A percentile compares a stretch with the other conserved stretches of the same genome.
Evolutionary conservation across 2,888 invertebrate species (phyloP).

Genomic region (Drosophila greeni): DNA sequence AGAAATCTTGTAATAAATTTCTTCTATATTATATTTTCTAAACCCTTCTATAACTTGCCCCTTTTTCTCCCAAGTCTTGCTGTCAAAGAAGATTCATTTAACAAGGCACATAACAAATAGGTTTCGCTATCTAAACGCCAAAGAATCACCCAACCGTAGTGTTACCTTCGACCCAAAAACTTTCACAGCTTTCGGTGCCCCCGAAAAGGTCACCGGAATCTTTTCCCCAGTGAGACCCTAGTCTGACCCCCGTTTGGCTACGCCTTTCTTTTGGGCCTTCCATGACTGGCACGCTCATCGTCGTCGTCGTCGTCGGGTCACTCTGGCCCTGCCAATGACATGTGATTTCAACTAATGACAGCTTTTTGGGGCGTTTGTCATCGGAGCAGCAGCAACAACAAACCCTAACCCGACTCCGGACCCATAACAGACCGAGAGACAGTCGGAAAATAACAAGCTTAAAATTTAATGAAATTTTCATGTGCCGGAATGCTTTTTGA

Average conservation of each 20-base stretch:
- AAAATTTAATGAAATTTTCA: slow-evolving; percentile 63
- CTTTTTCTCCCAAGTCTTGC: neutral
- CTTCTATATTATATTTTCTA: neutral
- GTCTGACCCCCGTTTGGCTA: slow-evolving; percentile 4
- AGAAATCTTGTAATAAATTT: neutral
- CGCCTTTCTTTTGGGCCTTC: slow-evolving; percentile 26
- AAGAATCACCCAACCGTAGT: slow-evolving; percentile 8
- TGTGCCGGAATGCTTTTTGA: slow-evolving; percentile 29
- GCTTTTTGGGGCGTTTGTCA: slow-evolving; percentile 51
- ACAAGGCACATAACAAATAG: neutral
- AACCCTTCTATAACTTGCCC: no score
- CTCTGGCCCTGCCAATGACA: slow-evolving; percentile 64
- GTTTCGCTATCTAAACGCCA: neutral
- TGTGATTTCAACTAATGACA: slow-evolving; percentile 74
- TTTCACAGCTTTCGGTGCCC: slow-evolving; percentile 8
- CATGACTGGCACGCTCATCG: slow-evolving; percentile 20
- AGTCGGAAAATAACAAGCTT: slow-evolving; percentile 44
- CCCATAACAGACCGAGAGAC: slow-evolving; percentile 16
- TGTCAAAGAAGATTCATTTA: slow-evolving; percentile 8
- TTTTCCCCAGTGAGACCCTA: neutral
- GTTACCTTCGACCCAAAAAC: slow-evolving; percentile 15
- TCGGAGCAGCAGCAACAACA: slow-evolving; percentile 24
- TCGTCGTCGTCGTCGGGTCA: slow-evolving; percentile 50
- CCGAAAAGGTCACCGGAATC: neutral
- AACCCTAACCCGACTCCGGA: slow-evolving; percentile 6